Percentiles rank a stretch among this genome's conserved stretches.
phyloP scores from a whole-genome alignment of 1,140 invertebrate species.

The Ceratosolen solmsi region DNA sequence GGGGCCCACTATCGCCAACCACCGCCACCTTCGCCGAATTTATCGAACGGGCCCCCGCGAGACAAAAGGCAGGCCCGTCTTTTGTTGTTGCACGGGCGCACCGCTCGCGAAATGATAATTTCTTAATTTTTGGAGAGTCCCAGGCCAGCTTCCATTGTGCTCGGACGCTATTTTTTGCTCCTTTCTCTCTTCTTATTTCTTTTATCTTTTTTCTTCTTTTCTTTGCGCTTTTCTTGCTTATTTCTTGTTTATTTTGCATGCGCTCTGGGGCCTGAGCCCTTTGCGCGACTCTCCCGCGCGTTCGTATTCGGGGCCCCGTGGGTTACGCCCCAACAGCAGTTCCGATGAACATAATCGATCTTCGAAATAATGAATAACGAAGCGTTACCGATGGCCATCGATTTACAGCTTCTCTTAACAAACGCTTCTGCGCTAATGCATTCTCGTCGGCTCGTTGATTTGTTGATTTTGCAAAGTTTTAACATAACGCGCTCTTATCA shows the following conservation, averaged over 20 bases:
- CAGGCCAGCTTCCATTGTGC: neutral
- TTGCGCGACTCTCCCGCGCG: no score
- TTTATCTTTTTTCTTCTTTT: no score
- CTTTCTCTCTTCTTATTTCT: no score
- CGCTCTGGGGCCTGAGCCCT: no score
- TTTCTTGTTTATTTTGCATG: conserved; percentile 2
- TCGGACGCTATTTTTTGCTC: neutral
- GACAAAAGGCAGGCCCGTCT: conserved; percentile 10
- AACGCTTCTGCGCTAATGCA: no score
- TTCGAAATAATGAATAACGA: neutral
- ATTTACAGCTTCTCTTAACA: no score
- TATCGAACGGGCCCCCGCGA: neutral
- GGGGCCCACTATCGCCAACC: neutral
- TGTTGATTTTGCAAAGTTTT: no score
- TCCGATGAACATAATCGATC: neutral
- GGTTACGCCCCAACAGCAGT: neutral
- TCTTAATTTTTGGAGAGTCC: conserved; percentile 40
- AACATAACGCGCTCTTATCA: no score
- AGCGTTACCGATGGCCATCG: no score
- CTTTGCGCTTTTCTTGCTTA: neutral
- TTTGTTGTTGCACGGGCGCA: neutral
- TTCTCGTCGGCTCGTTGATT: no score
- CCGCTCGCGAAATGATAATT: conserved; percentile 38
- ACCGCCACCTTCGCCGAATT: neutral
- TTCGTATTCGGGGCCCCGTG: neutral